Evolutionary conservation across 2,797 vertebrate species (phyloP).

Genomic region (Sebastes reedi): DNA sequence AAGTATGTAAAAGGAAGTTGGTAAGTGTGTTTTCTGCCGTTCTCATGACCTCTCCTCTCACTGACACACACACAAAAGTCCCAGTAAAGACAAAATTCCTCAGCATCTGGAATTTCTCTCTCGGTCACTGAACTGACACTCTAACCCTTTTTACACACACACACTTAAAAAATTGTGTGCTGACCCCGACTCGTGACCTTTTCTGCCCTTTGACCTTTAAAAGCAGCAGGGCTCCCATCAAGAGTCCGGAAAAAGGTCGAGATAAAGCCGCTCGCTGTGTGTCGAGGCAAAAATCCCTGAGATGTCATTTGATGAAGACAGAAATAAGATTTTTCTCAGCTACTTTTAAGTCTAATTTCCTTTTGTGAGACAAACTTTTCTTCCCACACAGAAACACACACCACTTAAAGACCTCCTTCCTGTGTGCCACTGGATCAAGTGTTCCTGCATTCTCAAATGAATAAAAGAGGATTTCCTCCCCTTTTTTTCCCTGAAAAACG

Average conservation of each 20-base stretch:
- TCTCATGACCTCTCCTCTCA: slow-evolving; percentile 80
- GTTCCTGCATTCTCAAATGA: neutral
- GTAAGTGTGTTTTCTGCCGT: slow-evolving; percentile 38
- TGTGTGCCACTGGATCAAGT: slow-evolving; percentile 33
- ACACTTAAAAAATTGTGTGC: slow-evolving; percentile 46
- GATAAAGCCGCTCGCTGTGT: neutral
- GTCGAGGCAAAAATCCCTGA: neutral
- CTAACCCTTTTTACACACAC: slow-evolving; percentile 14
- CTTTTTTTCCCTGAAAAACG: neutral
- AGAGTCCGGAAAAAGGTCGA: slow-evolving; percentile 13
- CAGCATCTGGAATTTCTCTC: slow-evolving; percentile 69
- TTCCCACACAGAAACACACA: slow-evolving; percentile 3
- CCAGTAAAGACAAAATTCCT: slow-evolving; percentile 68
- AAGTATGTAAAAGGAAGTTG: neutral
- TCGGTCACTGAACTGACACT: slow-evolving; percentile 51
- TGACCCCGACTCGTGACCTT: slow-evolving; percentile 59
- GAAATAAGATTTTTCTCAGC: neutral
- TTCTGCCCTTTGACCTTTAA: slow-evolving; percentile 49
- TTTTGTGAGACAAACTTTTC: neutral
- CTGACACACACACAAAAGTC: slow-evolving; percentile 50
- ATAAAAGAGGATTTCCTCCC: neutral
- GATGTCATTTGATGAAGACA: neutral
- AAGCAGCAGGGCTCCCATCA: slow-evolving; percentile 44
- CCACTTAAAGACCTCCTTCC: slow-evolving; percentile 49
- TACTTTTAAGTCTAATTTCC: slow-evolving; percentile 15